Conservation (phyloP, 2,113 vertebrate genomes). For the Dasyornis broadbenti region DNA sequence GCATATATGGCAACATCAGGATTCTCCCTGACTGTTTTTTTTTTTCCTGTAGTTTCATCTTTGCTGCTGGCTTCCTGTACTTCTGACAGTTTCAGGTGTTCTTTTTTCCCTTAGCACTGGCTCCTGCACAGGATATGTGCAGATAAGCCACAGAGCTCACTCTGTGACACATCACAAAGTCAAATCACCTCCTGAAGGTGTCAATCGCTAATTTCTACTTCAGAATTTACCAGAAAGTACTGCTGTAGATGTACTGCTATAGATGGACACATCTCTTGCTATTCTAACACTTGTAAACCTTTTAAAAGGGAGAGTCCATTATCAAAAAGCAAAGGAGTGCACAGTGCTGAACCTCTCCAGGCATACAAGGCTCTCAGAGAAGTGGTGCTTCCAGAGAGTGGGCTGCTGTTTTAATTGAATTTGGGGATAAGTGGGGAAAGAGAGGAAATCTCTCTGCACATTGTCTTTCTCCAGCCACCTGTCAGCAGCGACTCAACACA, state of each 20-base stretch:
- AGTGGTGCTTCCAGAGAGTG: background rate
- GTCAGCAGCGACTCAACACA: background rate
- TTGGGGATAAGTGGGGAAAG: accelerated
- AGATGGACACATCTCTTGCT: background rate
- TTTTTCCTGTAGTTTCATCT: background rate
- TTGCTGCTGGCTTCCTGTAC: background rate
- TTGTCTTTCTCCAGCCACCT: background rate
- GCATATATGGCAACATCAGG: background rate
- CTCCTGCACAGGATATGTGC: background rate
- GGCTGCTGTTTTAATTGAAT: background rate
- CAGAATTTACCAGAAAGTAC: background rate
- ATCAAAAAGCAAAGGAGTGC: background rate
- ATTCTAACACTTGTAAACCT: background rate
- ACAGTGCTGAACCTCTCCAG: background rate
- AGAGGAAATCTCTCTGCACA: background rate
- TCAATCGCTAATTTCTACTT: background rate
- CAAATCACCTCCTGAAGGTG: background rate
- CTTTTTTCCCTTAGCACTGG: background rate
- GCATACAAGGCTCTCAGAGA: background rate
- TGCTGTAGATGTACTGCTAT: accelerated
- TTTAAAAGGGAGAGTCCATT: background rate
- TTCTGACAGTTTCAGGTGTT: background rate
- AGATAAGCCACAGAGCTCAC: background rate
- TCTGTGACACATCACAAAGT: background rate
- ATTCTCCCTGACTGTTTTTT: background rate